Evolutionary conservation across 2,113 vertebrate genomes (phyloP), one percentile per base, ranked within the genome.

Genomic region (Cynopterus brachyotis): DNA sequence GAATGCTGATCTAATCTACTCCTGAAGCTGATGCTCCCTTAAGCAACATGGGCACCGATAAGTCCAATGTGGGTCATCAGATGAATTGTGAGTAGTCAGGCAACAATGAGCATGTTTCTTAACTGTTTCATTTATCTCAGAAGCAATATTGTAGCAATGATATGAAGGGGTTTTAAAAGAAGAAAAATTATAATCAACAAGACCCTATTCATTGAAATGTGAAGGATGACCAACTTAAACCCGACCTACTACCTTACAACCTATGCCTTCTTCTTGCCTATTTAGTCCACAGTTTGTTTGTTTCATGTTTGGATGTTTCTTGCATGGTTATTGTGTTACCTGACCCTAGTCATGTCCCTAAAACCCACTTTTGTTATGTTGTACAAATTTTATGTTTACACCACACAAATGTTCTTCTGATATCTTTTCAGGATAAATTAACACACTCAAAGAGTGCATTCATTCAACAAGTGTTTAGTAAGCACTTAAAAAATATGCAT

Each of bases 181-280:
- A 84, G 59, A 87, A 92, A 72, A 53, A 59, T 64, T 16, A 57
- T 45, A 64, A 59, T 72, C 47, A 42, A 72, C 9, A 85, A 89
- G 53, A 37, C 12, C 19, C n/a, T 50, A 20, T 17, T 75, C 30
- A 40, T 28, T 81, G 73, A n/a, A 59, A 53, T 62, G 26, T 75
- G 73, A 90, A 81, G 6, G 64, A 45, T 30, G 62, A 6, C 13
- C 47, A 86, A 12, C 59, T 22, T 37, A 2, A 86, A 22, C 5
- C 26, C 22, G 35, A 17, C n/a, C 32, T 50, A 4, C 16, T n/a
- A 42, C 40, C 45, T 78, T 70, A 57, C 0, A 60, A 28, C 72
- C 22, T 73, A 19, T 42, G 17, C 22, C 55, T 92, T 83, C n/a
- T 92, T 70, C 24, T 16, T 60, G 24, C 55, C 47, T 79, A 22